Percentiles rank a stretch among this genome's conserved stretches.
These are phyloP conservation scores for Pseudomyrmex flavicornis DNA, from an alignment of 1,140 invertebrate genomes.

Conservation along the genomic window DNA sequence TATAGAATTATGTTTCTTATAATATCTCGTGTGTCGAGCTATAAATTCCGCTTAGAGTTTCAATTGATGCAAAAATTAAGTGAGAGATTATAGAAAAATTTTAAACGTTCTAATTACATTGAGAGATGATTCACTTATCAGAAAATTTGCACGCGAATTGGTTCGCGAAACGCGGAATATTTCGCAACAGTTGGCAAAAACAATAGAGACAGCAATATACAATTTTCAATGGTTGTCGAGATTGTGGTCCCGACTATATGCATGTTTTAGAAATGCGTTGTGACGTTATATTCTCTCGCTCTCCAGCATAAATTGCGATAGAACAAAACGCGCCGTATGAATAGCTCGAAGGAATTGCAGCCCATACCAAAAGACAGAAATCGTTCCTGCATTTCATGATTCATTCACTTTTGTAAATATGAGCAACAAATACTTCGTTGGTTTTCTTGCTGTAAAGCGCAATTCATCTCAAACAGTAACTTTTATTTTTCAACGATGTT, in stretches of 20 bases:
- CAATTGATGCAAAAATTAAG: neutral
- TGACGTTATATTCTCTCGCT: constrained; percentile 42
- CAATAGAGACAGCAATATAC: constrained; percentile 64
- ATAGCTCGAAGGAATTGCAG: neutral
- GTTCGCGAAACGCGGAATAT: constrained; percentile 30
- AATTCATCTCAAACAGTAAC: neutral
- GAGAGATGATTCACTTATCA: constrained; percentile 27
- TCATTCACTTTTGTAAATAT: neutral
- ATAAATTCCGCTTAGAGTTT: neutral
- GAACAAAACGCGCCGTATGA: constrained; percentile 38
- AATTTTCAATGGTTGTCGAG: constrained; percentile 57
- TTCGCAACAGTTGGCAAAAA: constrained; percentile 51
- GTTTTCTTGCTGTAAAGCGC: neutral
- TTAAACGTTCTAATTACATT: constrained; percentile 17
- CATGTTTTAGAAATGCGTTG: constrained; percentile 34
- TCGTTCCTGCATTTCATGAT: constrained; percentile 10
- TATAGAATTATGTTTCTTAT: constrained; percentile 1
- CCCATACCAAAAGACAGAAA: constrained; percentile 8
- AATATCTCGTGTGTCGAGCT: neutral
- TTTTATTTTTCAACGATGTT: neutral
- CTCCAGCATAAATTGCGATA: constrained; percentile 18
- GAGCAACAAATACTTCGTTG: neutral
- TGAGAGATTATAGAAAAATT: constrained; percentile 8
- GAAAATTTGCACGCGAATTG: constrained; percentile 17
- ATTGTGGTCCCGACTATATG: constrained; percentile 40